Conservation (phyloP, 2,797 vertebrate genomes). For the Coreius guichenoti region DNA sequence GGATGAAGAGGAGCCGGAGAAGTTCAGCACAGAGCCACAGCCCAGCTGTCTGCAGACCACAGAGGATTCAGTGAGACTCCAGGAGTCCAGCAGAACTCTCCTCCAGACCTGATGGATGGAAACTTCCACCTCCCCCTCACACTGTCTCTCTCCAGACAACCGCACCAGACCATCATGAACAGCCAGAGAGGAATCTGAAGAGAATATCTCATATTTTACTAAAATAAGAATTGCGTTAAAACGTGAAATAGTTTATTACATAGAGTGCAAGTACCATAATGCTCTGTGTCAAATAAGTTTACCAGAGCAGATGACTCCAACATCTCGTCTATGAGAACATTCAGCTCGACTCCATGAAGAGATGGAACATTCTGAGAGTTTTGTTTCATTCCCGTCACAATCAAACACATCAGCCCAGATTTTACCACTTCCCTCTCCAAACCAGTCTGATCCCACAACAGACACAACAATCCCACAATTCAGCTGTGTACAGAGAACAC, state of each 20-base stretch:
- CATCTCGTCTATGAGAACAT: neutral
- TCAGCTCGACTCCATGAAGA: slow-evolving; percentile 31
- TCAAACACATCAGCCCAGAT: neutral
- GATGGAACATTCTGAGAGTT: slow-evolving; percentile 16
- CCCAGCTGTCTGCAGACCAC: slow-evolving; percentile 73
- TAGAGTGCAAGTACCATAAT: no score
- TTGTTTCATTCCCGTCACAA: neutral
- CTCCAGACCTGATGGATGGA: no score
- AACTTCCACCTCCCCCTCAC: slow-evolving; percentile 61
- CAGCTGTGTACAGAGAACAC: slow-evolving; percentile 47
- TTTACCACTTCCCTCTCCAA: neutral
- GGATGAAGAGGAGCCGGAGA: slow-evolving; percentile 31
- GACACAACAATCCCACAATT: neutral
- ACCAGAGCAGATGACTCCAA: neutral
- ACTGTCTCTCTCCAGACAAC: slow-evolving; percentile 65
- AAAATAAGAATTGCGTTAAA: no score
- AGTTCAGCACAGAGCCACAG: slow-evolving; percentile 68
- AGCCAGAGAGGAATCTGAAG: no score
- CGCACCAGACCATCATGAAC: slow-evolving; percentile 41
- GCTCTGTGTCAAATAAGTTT: no score
- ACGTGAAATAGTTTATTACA: no score
- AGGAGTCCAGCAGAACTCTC: slow-evolving; percentile 52
- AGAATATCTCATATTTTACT: no score
- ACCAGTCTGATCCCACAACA: neutral
- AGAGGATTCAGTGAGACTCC: slow-evolving; percentile 62